Percentiles rank a stretch among this genome's conserved stretches.
phyloP scores from a whole-genome alignment of 2,113 vertebrate species.

The Upupa epops region DNA sequence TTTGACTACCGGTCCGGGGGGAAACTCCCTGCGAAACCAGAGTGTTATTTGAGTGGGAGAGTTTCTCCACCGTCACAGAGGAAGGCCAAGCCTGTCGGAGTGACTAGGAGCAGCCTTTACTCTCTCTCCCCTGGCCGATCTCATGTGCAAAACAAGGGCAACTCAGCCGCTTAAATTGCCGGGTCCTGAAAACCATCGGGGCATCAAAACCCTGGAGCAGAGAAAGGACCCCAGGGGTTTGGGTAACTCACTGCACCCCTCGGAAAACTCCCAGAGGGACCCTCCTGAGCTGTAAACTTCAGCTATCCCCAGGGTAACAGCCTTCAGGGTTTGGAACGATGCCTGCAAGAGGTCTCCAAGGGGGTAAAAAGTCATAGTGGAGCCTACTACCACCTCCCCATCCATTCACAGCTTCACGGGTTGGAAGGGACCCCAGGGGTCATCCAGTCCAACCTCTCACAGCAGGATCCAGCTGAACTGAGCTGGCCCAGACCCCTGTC shows the following conservation, averaged over 20 bases:
- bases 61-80: neutral
- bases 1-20: neutral
- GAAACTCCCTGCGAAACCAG: too few species aligned
- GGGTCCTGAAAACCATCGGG: neutral
- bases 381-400: too few species aligned
- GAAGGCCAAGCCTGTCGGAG: neutral
- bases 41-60: neutral
- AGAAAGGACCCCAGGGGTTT: neutral
- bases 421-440: too few species aligned
- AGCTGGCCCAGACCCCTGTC: too few species aligned
- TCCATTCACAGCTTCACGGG: too few species aligned
- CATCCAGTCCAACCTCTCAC: too few species aligned
- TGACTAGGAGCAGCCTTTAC: neutral
- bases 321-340: too few species aligned
- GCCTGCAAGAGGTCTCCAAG: too few species aligned
- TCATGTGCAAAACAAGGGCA: neutral
- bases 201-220: neutral
- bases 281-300: neutral
- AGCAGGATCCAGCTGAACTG: too few species aligned
- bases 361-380: too few species aligned
- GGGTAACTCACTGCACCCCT: neutral
- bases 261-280: neutral
- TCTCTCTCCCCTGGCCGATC: neutral
- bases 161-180: neutral
- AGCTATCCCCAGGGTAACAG: too few species aligned